Evolutionary conservation across 2,113 vertebrate genomes (phyloP).

Genomic region (Menura novaehollandiae): DNA sequence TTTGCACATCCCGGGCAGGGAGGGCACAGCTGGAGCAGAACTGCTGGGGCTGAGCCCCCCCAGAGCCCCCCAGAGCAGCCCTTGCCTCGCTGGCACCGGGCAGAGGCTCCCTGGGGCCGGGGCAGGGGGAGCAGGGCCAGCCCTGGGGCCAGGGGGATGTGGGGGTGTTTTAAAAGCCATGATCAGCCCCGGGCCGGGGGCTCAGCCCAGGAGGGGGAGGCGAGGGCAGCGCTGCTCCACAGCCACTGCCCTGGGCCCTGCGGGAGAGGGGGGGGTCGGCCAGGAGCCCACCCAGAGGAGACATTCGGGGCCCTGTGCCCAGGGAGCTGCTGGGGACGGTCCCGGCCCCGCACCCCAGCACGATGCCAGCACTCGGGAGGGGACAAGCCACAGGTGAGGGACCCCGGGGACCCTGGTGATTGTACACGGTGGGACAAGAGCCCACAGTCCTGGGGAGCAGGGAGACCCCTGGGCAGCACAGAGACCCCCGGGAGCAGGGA

Average conservation of each 20-base stretch:
- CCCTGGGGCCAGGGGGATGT: fast-evolving
- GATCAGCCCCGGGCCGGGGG: not conserved
- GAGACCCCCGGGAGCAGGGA: not conserved
- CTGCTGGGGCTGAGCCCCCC: not conserved
- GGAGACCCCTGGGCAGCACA: not conserved
- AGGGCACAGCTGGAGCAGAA: not conserved
- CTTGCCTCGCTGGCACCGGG: not conserved
- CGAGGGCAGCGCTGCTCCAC: slow-evolving; percentile 21
- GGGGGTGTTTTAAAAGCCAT: not conserved
- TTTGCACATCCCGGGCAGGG: not conserved
- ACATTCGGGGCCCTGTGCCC: not conserved
- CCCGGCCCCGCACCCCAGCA: not conserved
- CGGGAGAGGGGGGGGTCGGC: not conserved
- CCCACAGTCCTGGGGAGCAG: not conserved
- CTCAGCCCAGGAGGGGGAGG: not conserved
- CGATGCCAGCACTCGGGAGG: not conserved
- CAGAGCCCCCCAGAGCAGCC: not conserved
- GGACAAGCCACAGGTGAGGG: not conserved
- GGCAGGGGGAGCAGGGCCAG: not conserved
- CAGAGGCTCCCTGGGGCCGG: not conserved
- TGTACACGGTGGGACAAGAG: not conserved
- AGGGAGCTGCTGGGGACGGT: fast-evolving
- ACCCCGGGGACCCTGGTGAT: not conserved
- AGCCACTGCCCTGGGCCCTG: not conserved
- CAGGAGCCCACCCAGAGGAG: not conserved